Percentiles rank a stretch among this genome's conserved stretches.
Evolutionary conservation across 2,113 vertebrate genomes (phyloP).

Genomic region (Sapajus apella): DNA sequence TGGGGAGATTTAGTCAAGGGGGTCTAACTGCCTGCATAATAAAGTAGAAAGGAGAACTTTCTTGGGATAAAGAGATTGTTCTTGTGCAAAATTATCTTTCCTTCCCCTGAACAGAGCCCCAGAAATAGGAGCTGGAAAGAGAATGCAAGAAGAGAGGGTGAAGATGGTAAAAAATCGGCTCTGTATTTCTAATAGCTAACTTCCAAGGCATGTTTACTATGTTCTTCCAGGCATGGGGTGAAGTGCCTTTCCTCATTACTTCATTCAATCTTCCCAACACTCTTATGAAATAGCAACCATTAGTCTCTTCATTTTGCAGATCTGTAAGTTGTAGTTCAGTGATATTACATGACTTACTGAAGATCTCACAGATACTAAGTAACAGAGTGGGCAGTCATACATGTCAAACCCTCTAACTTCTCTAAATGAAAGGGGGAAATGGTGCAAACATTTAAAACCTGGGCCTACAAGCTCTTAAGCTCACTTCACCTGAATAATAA

Average conservation of each 20-base stretch:
- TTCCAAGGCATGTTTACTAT: not conserved
- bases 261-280: constrained; percentile 19
- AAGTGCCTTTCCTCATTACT: not conserved
- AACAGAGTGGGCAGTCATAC: not conserved
- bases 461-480: not conserved
- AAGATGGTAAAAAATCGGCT: not conserved
- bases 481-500: constrained; percentile 27
- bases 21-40: not conserved
- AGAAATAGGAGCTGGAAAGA: not conserved
- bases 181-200: not conserved
- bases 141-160: not conserved
- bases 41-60: constrained; percentile 31
- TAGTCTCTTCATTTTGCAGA: constrained; percentile 31
- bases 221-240: not conserved
- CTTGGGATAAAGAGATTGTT: constrained; percentile 1
- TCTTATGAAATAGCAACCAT: not conserved
- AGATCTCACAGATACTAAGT: constrained; percentile 4
- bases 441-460: not conserved
- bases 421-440: not conserved
- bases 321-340: constrained; percentile 22
- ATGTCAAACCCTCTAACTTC: not conserved
- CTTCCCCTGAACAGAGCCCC: constrained; percentile 21
- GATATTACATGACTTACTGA: constrained; percentile 3
- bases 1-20: not conserved
- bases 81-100: not conserved